Conservation (phyloP, 2,888 invertebrate genomes). For the Acanthosepion esculentum region DNA sequence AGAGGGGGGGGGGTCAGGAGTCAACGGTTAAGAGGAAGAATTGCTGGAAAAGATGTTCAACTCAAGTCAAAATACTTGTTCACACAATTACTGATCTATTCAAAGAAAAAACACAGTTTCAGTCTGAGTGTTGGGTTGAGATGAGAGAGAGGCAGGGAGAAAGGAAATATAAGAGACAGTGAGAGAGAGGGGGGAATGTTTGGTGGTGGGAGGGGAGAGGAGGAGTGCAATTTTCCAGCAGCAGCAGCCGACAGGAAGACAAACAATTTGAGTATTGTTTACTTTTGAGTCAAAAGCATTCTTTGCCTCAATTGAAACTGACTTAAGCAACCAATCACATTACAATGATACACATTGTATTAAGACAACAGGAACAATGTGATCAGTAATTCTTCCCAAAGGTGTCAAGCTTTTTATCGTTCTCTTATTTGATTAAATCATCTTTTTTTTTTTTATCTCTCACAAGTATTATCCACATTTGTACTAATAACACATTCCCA, state of each 20-base stretch:
- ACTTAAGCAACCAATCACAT: neutral
- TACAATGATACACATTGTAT: no score
- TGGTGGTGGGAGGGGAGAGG: neutral
- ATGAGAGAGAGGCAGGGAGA: neutral
- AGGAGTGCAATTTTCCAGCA: neutral
- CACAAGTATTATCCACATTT: no score
- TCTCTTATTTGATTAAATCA: no score
- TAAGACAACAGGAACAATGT: no score
- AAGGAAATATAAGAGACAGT: neutral
- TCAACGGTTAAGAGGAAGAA: neutral
- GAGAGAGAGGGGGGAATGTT: neutral
- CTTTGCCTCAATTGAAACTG: neutral
- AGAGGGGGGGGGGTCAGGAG: no score
- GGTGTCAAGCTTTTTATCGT: no score
- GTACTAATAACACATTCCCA: no score
- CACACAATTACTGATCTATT: neutral
- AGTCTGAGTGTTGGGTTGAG: neutral
- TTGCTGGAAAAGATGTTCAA: neutral
- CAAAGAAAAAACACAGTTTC: neutral
- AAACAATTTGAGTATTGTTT: neutral
- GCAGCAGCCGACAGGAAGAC: neutral
- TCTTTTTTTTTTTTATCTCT: no score
- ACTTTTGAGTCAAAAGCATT: neutral
- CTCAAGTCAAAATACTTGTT: neutral
- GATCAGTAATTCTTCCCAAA: no score